Evolutionary conservation across 35 echinoderm and acorn worm species (phyloP), one percentile per base, ranked within the genome.

Genomic region (Patiria miniata): DNA sequence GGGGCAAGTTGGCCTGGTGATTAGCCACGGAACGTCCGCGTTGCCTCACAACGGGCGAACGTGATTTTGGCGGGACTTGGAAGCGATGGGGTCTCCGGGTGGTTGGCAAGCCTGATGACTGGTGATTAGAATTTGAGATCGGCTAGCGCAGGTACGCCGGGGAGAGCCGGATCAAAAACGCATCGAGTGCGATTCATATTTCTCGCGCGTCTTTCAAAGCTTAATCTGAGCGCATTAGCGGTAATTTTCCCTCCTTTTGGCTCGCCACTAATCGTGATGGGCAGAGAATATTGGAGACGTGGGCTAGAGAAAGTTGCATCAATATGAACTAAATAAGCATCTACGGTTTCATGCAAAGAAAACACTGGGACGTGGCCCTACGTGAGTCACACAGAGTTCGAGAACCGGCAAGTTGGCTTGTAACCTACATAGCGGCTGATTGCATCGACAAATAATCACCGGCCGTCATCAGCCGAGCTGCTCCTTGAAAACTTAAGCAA

Each of bases 51-150:
- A 23, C 14, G 14, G 65, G 34, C 26, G 65, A 73, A 73, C 65
- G 65, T 73, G 65, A 30, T 36, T 73, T 73, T 73, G 19, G 65
- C 34, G 65, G 65, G 65, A 47, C 65, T 73, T 23, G 65, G 65
- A 73, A 73, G 65, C 65, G 29, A 34, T 30, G 65, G 65, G 65
- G 65, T 73, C 65, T 73, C 26, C 34, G 65, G 65, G 65, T 73
- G 65, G 65, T 73, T 26, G 21, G 42, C 65, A 32, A 73, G 26
- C 21, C 28, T 73, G 65, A 73, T 73, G 65, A 73, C 65, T 73
- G 34, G 65, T 73, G 65, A 73, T 73, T 73, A 73, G 65, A 73
- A 73, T 32, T 73, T 73, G 65, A 73, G 65, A 73, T 73, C 65
- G 65, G 65, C 34, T 18, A 34, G 65, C 65, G 65, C 65, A 73